Conservation (phyloP, 2,113 vertebrate species). For the Bubo blakistoni region DNA sequence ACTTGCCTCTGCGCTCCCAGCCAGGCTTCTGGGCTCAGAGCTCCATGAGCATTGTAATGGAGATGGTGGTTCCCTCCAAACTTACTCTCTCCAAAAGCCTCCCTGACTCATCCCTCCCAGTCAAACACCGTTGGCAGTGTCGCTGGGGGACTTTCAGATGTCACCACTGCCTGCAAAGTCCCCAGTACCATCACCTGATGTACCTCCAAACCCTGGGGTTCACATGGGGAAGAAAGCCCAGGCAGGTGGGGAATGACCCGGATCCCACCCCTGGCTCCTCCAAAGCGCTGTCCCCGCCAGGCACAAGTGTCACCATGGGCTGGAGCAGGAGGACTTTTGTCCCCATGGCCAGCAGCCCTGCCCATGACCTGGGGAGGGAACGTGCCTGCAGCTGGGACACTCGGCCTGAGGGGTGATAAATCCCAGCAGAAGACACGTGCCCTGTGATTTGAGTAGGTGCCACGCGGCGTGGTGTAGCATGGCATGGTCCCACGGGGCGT, state of each 20-base stretch:
- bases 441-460: background rate
- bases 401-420: background rate
- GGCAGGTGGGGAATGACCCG: background rate
- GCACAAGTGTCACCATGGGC: background rate
- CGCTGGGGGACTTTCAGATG: background rate
- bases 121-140: background rate
- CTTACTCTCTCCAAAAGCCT: too few species aligned
- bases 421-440: accelerated
- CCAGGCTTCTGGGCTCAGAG: background rate
- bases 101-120: accelerated
- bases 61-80: background rate
- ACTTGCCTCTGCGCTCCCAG: background rate
- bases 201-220: background rate
- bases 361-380: background rate
- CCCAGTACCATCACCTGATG: too few species aligned
- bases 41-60: accelerated
- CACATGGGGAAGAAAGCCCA: background rate
- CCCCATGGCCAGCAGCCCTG: background rate
- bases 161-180: background rate
- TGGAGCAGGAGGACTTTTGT: background rate
- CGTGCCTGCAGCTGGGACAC: background rate
- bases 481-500: accelerated
- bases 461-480: accelerated
- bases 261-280: background rate
- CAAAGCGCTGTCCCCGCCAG: background rate